phyloP scores from a whole-genome alignment of 2,888 invertebrate species.

The Barypeithes pellucidus region DNA sequence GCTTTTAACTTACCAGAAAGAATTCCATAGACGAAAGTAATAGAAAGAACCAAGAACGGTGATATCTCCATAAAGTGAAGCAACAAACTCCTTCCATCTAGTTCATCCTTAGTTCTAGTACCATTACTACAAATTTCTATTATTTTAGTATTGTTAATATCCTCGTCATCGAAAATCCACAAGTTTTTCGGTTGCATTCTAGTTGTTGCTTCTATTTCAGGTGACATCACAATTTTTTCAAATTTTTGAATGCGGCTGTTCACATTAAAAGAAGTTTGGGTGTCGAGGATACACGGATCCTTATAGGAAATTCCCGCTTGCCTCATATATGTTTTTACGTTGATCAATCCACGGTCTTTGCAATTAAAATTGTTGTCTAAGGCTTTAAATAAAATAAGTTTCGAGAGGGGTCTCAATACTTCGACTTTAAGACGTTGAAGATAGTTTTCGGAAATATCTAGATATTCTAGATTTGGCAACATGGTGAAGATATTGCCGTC shows the following conservation, averaged over 20 bases:
- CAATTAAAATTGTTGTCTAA: constrained; percentile 76
- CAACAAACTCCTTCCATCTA: constrained; percentile 26
- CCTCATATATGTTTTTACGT: constrained; percentile 69
- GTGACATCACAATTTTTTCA: constrained; percentile 73
- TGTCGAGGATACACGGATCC: constrained; percentile 39
- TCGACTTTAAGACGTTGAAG: constrained; percentile 73
- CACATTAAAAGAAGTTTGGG: constrained; percentile 6
- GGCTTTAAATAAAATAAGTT: constrained; percentile 71
- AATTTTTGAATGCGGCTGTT: constrained; percentile 61
- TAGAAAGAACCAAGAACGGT: constrained; percentile 45
- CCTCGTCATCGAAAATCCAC: constrained; percentile 69
- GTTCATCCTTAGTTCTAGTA: not conserved
- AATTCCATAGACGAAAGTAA: constrained; percentile 54
- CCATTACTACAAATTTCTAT: constrained; percentile 47
- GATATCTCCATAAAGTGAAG: constrained; percentile 52
- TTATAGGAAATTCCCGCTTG: constrained; percentile 21
- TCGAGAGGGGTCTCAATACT: constrained; percentile 71
- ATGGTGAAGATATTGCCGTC: constrained; percentile 72
- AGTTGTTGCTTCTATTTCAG: constrained; percentile 28
- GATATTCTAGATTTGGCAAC: constrained; percentile 73
- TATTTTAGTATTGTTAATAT: constrained; percentile 17
- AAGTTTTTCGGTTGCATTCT: constrained; percentile 58
- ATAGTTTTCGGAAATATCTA: constrained; percentile 78
- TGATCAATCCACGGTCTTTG: constrained; percentile 68
- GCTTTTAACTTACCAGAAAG: constrained; percentile 55